Evolutionary conservation across 1,140 invertebrate species (phyloP).

Genomic region (Lepidotrigona ventralis): DNA sequence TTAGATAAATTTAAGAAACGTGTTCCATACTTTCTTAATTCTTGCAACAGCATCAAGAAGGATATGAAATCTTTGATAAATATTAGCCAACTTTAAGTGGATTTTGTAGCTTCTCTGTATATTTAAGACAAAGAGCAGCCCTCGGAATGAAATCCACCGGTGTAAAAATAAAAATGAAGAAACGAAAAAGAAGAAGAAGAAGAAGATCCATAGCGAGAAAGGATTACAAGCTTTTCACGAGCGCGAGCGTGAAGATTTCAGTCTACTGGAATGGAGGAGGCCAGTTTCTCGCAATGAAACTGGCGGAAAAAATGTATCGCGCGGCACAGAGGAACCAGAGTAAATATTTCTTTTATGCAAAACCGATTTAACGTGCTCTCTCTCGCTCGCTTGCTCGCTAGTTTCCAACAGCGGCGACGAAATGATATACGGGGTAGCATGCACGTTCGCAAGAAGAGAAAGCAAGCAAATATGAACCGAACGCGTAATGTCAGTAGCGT

Average conservation of each 20-base stretch:
- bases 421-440: constrained; percentile 23
- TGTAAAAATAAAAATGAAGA: no score
- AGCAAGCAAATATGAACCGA: constrained; percentile 22
- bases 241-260: no score
- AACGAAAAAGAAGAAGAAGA: neutral
- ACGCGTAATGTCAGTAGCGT: constrained; percentile 24
- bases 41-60: no score
- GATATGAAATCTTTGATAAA: no score
- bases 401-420: constrained; percentile 20
- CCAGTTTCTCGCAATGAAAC: neutral
- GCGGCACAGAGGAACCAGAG: neutral
- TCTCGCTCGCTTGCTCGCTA: neutral
- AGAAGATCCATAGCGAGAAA: neutral
- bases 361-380: constrained; percentile 30
- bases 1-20: no score
- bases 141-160: no score
- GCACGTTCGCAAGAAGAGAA: constrained; percentile 29
- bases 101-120: no score
- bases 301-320: neutral
- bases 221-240: no score
- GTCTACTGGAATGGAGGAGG: neutral
- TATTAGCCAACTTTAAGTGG: no score
- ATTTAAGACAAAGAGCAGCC: no score
- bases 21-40: no score
- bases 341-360: constrained; percentile 44